Conservation (phyloP, 2,888 invertebrate genomes). For the Drosophila limbata region DNA sequence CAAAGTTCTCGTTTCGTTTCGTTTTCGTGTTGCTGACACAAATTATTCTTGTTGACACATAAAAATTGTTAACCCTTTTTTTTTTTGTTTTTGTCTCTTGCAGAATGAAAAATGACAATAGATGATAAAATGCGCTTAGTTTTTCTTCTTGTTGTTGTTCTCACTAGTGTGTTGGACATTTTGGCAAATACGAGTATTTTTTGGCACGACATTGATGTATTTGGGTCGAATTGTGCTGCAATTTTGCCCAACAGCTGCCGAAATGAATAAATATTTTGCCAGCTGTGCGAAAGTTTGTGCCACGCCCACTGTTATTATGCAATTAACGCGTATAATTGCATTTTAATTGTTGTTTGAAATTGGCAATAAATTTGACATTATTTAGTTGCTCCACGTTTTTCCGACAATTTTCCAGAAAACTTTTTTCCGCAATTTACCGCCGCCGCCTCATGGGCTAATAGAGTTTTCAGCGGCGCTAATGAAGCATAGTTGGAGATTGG, state of each 20-base stretch:
- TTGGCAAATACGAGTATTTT: constrained; percentile 42
- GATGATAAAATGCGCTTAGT: constrained; percentile 66
- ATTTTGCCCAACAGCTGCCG: constrained; percentile 34
- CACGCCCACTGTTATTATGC: constrained; percentile 15
- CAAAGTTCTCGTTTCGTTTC: constrained; percentile 48
- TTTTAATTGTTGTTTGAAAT: constrained; percentile 66
- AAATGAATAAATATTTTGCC: constrained; percentile 26
- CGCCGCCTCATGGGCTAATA: constrained; percentile 56
- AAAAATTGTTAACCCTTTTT: constrained; percentile 76
- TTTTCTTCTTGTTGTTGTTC: constrained; percentile 16
- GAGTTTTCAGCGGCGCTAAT: constrained; percentile 68
- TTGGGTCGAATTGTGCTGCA: constrained; percentile 56
- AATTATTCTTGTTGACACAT: constrained; percentile 79
- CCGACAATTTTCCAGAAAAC: constrained; percentile 38
- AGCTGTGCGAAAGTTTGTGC: constrained; percentile 8
- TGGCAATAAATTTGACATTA: constrained; percentile 57
- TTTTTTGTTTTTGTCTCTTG: constrained; percentile 47
- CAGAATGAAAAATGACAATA: constrained; percentile 70
- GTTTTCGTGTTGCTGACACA: constrained; percentile 65
- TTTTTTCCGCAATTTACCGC: constrained; percentile 2
- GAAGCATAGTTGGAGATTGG: constrained; percentile 70
- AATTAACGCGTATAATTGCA: constrained; percentile 61
- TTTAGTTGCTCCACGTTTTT: constrained; percentile 63
- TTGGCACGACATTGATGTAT: constrained; percentile 68
- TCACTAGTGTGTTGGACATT: constrained; percentile 22